Evolutionary conservation across 1,140 invertebrate genomes (phyloP), one percentile per base, ranked within the genome.

Genomic region (Argopecten irradians): DNA sequence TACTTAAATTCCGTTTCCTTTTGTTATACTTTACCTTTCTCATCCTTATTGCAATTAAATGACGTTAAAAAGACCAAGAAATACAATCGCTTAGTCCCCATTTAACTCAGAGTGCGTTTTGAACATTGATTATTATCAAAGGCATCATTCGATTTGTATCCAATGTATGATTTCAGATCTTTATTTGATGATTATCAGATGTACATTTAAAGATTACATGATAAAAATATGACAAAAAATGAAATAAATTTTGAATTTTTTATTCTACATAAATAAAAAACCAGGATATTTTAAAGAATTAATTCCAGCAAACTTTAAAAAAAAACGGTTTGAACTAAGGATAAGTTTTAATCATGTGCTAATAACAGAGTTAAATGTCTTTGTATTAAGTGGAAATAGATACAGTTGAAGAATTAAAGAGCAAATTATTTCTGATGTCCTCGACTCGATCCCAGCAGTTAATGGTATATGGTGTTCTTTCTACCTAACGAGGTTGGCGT

Each of bases 381-480:
- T 0, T 22, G n/a, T 1, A 0, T 71, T 71, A 28, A 71, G 22
- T 28, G 55, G 28, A 71, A 71, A 71, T 11, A 71, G 22, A 71
- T 71, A 71, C 55, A 71, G 55, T 71, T 71, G 55, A 71, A 71
- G 55, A 71, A 16, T n/a, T 22, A n/a, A 7, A 71, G 16, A n/a
- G 28, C 55, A 71, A 71, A 71, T 71, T 71, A 71, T 71, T n/a
- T 71, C n/a, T n/a, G n/a, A n/a, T n/a, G n/a, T n/a, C n/a, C n/a
- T n/a, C n/a, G n/a, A n/a, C n/a, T n/a, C n/a, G n/a, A n/a, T n/a
- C n/a, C n/a, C n/a, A n/a, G n/a, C n/a, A n/a, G n/a, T n/a, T n/a
- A n/a, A n/a, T n/a, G n/a, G n/a, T n/a, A n/a, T n/a, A n/a, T n/a
- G n/a, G n/a, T n/a, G n/a, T n/a, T n/a, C n/a, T n/a, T n/a, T n/a